Conservation (phyloP, 2,113 vertebrate species). For the Nycticorax nycticorax region DNA sequence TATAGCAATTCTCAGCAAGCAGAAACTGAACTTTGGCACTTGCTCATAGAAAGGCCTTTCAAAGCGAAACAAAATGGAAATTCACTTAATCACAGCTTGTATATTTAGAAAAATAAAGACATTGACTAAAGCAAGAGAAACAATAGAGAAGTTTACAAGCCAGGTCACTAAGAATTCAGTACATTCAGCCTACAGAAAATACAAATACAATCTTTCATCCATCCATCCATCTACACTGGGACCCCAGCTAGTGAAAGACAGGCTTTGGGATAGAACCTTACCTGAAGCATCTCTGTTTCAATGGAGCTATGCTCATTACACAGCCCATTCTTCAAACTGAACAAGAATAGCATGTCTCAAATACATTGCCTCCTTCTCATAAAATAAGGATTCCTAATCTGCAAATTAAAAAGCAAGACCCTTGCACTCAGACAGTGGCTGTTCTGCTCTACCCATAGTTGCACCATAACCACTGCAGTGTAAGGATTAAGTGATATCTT, state of each 20-base stretch:
- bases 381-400: constrained; percentile 4
- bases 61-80: constrained; percentile 38
- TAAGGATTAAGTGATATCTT: neutral
- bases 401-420: constrained; percentile 15
- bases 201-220: neutral
- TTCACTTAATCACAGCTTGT: constrained; percentile 23
- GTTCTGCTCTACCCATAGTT: neutral
- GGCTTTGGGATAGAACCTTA: neutral
- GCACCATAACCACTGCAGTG: neutral
- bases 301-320: neutral
- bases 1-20: constrained; percentile 55
- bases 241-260: neutral
- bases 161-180: neutral
- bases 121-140: constrained; percentile 6
- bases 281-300: neutral
- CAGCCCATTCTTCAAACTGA: neutral
- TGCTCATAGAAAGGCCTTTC: constrained; percentile 67
- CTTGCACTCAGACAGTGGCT: neutral
- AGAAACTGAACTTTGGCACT: constrained; percentile 78
- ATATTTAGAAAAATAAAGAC: neutral
- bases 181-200: constrained; percentile 31
- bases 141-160: neutral
- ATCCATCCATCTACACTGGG: neutral
- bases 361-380: neutral
- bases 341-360: neutral